These are phyloP conservation scores for Polypedilum pembai DNA, from an alignment of 1,140 invertebrate genomes.

Conservation along the genomic window DNA sequence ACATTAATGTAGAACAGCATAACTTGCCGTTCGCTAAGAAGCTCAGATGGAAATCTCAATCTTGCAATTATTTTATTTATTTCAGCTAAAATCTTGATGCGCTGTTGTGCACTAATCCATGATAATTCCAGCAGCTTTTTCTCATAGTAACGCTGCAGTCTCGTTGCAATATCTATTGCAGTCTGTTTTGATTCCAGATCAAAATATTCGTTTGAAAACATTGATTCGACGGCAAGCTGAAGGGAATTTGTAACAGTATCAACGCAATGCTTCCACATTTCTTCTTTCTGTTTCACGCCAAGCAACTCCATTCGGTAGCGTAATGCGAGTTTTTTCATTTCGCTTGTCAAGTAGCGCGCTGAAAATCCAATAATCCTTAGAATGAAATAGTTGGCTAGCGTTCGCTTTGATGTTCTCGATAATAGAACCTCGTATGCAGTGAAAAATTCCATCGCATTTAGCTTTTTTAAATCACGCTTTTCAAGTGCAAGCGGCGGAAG, in stretches of 20 bases:
- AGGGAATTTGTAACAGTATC: background rate
- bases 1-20: background rate
- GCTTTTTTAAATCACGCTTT: background rate
- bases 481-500: background rate
- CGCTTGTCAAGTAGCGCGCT: background rate
- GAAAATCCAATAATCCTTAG: slow-evolving; percentile 1
- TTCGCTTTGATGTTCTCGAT: slow-evolving; percentile 11
- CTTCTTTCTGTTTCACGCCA: slow-evolving; percentile 9
- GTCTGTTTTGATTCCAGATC: background rate
- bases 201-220: background rate
- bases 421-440: background rate
- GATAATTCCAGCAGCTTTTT: background rate
- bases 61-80: background rate
- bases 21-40: background rate
- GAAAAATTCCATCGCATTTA: background rate
- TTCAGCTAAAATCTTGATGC: background rate
- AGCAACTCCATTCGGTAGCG: background rate
- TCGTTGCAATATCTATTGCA: background rate
- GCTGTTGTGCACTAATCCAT: background rate
- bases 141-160: background rate
- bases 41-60: background rate
- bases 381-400: background rate
- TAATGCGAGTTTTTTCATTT: background rate
- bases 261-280: slow-evolving; percentile 7
- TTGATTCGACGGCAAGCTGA: background rate